Conservation (phyloP, 2,888 invertebrate species). For the Mesochorus sp. region DNA sequence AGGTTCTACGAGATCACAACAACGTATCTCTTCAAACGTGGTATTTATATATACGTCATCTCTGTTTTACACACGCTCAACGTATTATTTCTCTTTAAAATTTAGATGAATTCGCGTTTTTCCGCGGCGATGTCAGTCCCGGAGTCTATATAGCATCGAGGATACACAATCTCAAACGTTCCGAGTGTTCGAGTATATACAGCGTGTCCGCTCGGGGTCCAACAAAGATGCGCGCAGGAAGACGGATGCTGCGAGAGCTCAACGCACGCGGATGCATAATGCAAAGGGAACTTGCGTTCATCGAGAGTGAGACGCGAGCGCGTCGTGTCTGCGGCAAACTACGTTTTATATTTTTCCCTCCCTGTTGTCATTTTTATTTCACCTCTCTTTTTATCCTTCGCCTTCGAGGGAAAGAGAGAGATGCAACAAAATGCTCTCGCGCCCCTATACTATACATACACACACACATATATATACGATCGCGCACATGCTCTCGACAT, state of each 20-base stretch:
- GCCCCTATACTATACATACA: background rate
- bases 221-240: background rate
- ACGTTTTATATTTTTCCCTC: constrained; percentile 62
- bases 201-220: constrained; percentile 40
- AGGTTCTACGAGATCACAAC: background rate
- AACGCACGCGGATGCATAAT: constrained; percentile 69
- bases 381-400: constrained; percentile 54
- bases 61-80: constrained; percentile 24
- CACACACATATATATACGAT: too few species aligned
- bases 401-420: constrained; percentile 59
- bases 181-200: constrained; percentile 5
- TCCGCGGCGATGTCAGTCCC: constrained; percentile 26
- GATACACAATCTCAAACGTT: background rate
- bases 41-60: constrained; percentile 32
- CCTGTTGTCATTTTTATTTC: constrained; percentile 40
- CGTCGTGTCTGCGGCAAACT: constrained; percentile 62
- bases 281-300: constrained; percentile 56
- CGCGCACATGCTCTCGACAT: constrained; percentile 7
- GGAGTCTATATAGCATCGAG: background rate
- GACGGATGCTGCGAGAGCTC: constrained; percentile 13
- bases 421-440: constrained; percentile 51
- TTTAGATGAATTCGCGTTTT: constrained; percentile 65
- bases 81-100: constrained; percentile 61
- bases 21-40: constrained; percentile 21
- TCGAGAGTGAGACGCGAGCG: constrained; percentile 55